Evolutionary conservation across 2,888 invertebrate species (phyloP), one percentile per base, ranked within the genome.

Genomic region (Dioctria linearis): DNA sequence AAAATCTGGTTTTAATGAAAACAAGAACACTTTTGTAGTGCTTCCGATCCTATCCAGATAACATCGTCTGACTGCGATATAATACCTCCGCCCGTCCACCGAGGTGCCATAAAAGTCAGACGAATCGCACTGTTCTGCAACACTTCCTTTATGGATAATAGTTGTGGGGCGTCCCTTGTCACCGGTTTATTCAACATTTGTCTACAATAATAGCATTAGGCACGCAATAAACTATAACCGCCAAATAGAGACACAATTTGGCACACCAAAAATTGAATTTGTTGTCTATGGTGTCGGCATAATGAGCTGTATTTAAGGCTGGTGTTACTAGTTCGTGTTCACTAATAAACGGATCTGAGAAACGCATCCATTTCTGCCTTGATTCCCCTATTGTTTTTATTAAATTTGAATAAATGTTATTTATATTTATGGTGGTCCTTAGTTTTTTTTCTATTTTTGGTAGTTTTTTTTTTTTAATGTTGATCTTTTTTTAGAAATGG

Each of bases 181-280:
- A 46, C 51, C 63, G 51, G 25, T 46, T 76, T 75, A 59, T 76
- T 76, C 76, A 49, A 76, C 76, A 76, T 76, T 76, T 76, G 76
- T 76, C 63, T 40, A 76, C 76, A 76, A 76, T 76, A 76, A 76
- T 76, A 49, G 76, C 63, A 76, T 76, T 76, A 61, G 42, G 76
- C 76, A 76, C 76, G 76, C 76, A 76, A 76, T 76, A 76, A 76
- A 76, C 54, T 59, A 73, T 73, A 57, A 57, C 73, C 25, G 25
- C 25, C 42, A 51, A 59, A 69, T 69, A 69, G 69, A 69, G 69
- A 39, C 51, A 69, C 69, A 69, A 49, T 69, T 69, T 51, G 69
- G 69, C 54, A 69, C 69, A 69, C 51, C n/a, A 69, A 51, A 69
- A 69, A 69, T 69, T 69, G 69, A 37, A 69, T 69, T 69, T 69